Percentiles rank a stretch among this genome's conserved stretches.
These are phyloP conservation scores for Heliconius melpomene DNA, from an alignment of 1,140 invertebrate genomes.

Conservation along the genomic window DNA sequence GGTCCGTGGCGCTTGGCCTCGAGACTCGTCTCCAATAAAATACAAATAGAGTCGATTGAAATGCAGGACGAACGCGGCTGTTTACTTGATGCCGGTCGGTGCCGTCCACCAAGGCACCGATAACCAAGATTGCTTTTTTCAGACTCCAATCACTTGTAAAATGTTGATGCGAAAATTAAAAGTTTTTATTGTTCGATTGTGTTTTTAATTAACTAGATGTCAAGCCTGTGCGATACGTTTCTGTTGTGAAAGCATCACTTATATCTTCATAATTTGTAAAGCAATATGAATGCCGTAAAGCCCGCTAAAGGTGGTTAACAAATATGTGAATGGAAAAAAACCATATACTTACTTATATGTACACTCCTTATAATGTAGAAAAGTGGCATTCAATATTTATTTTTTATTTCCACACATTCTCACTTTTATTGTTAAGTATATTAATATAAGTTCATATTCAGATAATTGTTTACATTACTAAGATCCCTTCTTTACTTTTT, in stretches of 20 bases:
- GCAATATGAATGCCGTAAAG: too few relatives aligned
- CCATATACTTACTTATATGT: neutral
- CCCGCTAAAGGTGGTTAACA: too few relatives aligned
- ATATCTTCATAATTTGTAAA: neutral
- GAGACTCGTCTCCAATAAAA: conserved; percentile 76
- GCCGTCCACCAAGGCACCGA: conserved; percentile 61
- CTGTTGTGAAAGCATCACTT: neutral
- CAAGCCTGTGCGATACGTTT: neutral
- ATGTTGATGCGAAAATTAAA: conserved; percentile 67
- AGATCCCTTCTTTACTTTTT: too few relatives aligned
- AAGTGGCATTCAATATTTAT: neutral
- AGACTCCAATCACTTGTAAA: conserved; percentile 72
- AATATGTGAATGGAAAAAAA: neutral
- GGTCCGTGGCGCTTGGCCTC: conserved; percentile 61
- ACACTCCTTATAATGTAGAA: neutral
- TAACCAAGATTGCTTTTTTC: conserved; percentile 78
- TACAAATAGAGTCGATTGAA: conserved; percentile 80
- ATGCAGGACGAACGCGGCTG: conserved; percentile 75
- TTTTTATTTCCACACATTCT: neutral
- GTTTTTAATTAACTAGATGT: conserved; percentile 12
- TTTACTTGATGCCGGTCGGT: conserved; percentile 69
- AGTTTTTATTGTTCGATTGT: conserved; percentile 24
- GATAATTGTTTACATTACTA: too few relatives aligned
- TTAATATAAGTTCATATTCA: too few relatives aligned
- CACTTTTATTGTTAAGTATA: neutral